Base-by-base conservation (phyloP, 1,140 invertebrate species). In the Tenebrio molitor region DNA sequence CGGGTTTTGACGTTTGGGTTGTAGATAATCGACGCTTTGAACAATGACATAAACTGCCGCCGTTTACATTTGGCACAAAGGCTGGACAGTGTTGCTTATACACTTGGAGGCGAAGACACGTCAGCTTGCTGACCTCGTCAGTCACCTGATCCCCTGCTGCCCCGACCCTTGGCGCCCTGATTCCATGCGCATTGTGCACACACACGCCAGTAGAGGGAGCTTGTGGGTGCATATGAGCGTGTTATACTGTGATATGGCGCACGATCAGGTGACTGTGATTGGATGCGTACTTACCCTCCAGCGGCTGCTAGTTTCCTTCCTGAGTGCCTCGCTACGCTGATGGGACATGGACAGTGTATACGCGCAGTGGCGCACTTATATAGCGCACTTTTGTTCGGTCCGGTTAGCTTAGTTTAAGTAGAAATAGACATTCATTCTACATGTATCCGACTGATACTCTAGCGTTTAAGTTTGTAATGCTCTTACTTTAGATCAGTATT, bases 51-150 rank as follows among this genome's bases (percentile, higher is more conserved):
- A 2, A 88, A 90, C 79, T 95, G 93, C 83, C 91, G 93, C 80
- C 95, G 95, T 84, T 90, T 94, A 86, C 92, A 96, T 84, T 87
- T 97, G 83, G 91, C 93, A 71, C 92, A 95, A 84, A 94, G 93
- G 85, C 85, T 97, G 81, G 93, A 95, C 83, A 95, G 93, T 83
- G 94, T 96, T 77, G 93, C 93, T 58, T 95, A 92, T 84, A 96
- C 93, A 70, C 88, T 96, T 77, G 93, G 95, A 84, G 93, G 93
- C 69, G 93, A 94, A 81, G 87, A 87, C 73, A 85, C 82, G 12
- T 85, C 85, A 58, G 84, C 84, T 69, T 87, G 87, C 86, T 87
- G 85, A 86, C 85, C 83, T 73, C 79, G 77, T 77, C 77, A 80
- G 85, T 84, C 84, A 85, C 84, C 84, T 84, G 84, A 85, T 83